These are phyloP conservation scores for Megamerina dolium DNA, from an alignment of 2,888 invertebrate species.

Conservation along the genomic window DNA sequence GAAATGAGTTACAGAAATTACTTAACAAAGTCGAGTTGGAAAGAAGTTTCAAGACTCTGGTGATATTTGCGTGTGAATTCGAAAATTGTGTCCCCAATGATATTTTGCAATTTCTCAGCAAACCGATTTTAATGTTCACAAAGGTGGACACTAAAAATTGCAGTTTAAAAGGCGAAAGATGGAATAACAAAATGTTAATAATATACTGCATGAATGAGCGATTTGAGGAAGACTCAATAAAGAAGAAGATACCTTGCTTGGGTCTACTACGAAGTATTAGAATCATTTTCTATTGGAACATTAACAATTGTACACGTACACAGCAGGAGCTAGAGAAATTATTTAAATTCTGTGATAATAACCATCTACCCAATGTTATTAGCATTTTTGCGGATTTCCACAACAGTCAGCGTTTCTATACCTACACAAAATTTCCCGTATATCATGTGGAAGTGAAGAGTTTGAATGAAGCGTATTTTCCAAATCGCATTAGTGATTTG, in stretches of 20 bases:
- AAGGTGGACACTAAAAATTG: background rate
- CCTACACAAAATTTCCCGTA: slow-evolving; percentile 10
- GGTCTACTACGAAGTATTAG: background rate
- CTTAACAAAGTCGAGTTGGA: no score
- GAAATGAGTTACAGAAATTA: no score
- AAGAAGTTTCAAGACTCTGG: no score
- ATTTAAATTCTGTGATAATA: slow-evolving; percentile 1
- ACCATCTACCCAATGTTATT: slow-evolving; percentile 8
- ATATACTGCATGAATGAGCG: background rate
- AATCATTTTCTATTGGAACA: background rate
- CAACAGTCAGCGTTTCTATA: slow-evolving; percentile 1
- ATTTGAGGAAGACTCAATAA: no score
- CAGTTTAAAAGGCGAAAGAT: background rate
- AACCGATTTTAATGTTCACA: no score
- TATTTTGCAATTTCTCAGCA: no score
- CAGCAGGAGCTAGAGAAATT: background rate
- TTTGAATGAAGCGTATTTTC: background rate
- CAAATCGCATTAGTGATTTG: slow-evolving; percentile 9
- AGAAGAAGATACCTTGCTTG: no score
- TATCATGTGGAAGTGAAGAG: slow-evolving; percentile 1
- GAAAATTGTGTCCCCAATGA: no score
- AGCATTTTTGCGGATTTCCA: slow-evolving; percentile 8
- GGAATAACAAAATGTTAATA: background rate
- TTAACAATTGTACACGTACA: background rate
- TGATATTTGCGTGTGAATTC: no score